Evolutionary conservation across 1,140 invertebrate species (phyloP), one percentile per base, ranked within the genome.

Genomic region (Cydia pomonella): DNA sequence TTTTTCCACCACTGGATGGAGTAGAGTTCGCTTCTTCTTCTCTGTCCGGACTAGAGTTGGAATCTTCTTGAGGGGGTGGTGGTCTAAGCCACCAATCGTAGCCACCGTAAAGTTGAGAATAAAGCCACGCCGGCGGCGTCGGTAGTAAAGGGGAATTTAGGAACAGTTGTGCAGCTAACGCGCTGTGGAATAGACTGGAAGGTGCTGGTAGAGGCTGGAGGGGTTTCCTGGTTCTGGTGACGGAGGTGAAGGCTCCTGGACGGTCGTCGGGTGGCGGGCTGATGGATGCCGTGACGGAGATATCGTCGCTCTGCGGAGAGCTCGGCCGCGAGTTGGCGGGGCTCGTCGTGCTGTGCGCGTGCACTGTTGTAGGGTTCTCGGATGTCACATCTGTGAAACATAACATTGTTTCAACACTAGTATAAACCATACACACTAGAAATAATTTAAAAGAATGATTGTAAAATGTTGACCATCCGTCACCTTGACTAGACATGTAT

Each of bases 51-150:
- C 87, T 87, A 62, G 93, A 87, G 77, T 90, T 89, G 0, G 88
- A 83, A 78, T 93, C 87, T 77, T 93, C 89, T 76, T 93, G 88
- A 29, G 92, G 85, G 3, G 90, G 80, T 0, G 91, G 92, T 77
- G 94, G 94, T 86, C 94, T 85, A 10, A 95, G 73, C 95, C 95
- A 95, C 80, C 94, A 94, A 80, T 95, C 95, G 78, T 95, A 95
- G 16, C 94, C 93, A 44, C 91, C 88, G 80, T 96, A 96, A 1
- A 96, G 91, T 81, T 96, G 95, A 0, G 95, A 95, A 83, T 96
- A 96, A 0, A 96, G 89, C 95, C 95, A 96, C 73, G 96, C 95
- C 41, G 95, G 95, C 1, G 95, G 95, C 3, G 95, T 95, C n/a
- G 95, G 95, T 50, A 96, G 82, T 9, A 96, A 88, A 0, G 96